These are phyloP conservation scores for Hippocampus zosterae DNA, from an alignment of 2,113 vertebrate genomes.

Conservation along the genomic window DNA sequence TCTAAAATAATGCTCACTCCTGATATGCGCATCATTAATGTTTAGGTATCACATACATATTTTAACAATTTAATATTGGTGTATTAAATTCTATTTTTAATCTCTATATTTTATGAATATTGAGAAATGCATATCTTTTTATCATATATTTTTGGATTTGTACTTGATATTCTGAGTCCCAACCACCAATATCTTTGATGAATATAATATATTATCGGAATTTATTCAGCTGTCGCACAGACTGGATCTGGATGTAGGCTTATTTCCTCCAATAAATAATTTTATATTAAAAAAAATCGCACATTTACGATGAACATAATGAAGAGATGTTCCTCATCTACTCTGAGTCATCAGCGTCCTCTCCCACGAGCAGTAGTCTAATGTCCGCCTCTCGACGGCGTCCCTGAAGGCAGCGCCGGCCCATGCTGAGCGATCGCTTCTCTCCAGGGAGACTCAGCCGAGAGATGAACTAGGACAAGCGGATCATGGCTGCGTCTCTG, in stretches of 20 bases:
- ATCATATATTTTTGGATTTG: too few species aligned
- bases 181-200: too few species aligned
- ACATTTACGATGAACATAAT: not conserved
- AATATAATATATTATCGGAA: not conserved
- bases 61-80: too few species aligned
- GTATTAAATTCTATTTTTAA: too few species aligned
- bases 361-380: not conserved
- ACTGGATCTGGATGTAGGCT: not conserved
- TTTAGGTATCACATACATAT: too few species aligned
- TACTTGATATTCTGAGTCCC: too few species aligned
- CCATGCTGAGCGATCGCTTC: constrained; percentile 37
- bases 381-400: constrained; percentile 22
- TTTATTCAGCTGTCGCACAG: not conserved
- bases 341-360: not conserved
- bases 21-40: too few species aligned
- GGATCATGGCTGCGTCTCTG: constrained; percentile 84
- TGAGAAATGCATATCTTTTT: too few species aligned
- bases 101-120: too few species aligned
- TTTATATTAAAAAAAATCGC: not conserved
- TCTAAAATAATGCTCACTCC: too few species aligned
- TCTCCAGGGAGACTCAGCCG: constrained; percentile 58
- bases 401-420: constrained; percentile 55
- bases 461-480: constrained; percentile 59
- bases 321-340: not conserved
- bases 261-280: not conserved